A percentile compares a stretch with the other conserved stretches of the same genome.
These are phyloP conservation scores for Bombus confusus DNA, from an alignment of 1,140 invertebrate species.

Conservation along the genomic window DNA sequence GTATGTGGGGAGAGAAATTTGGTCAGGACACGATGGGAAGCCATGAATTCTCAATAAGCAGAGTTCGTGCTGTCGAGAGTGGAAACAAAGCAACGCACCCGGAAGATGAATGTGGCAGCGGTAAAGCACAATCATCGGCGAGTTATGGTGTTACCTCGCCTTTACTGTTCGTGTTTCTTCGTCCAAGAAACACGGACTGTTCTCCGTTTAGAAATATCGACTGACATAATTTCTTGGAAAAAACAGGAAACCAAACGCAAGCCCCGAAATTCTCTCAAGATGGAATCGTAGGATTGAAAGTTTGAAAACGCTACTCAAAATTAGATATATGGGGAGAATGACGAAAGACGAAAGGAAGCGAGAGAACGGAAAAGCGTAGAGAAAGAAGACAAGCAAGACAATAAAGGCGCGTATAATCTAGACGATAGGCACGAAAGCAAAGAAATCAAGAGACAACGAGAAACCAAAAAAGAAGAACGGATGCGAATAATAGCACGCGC, in stretches of 20 bases:
- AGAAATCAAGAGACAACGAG: too few relatives aligned
- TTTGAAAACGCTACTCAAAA: too few relatives aligned
- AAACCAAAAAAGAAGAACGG: background rate
- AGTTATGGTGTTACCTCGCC: background rate
- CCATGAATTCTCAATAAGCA: constrained; percentile 7
- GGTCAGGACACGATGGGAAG: background rate
- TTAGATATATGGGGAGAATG: too few relatives aligned
- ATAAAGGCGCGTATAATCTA: too few relatives aligned
- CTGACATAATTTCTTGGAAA: background rate
- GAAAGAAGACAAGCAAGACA: background rate
- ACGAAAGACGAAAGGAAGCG: too few relatives aligned
- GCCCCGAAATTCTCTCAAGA: background rate
- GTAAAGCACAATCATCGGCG: constrained; percentile 25
- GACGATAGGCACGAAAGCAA: background rate
- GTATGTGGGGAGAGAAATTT: background rate
- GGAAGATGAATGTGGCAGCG: constrained; percentile 6
- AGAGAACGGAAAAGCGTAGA: background rate
- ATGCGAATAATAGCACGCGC: too few relatives aligned
- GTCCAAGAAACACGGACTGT: background rate
- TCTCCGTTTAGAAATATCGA: background rate
- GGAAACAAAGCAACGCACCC: background rate
- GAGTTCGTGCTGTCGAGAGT: background rate
- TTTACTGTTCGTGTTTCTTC: background rate
- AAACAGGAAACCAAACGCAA: background rate
- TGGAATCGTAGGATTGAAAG: too few relatives aligned